Evolutionary conservation across 2,888 invertebrate genomes (phyloP).

Genomic region (Caradrina clavipalpis): DNA sequence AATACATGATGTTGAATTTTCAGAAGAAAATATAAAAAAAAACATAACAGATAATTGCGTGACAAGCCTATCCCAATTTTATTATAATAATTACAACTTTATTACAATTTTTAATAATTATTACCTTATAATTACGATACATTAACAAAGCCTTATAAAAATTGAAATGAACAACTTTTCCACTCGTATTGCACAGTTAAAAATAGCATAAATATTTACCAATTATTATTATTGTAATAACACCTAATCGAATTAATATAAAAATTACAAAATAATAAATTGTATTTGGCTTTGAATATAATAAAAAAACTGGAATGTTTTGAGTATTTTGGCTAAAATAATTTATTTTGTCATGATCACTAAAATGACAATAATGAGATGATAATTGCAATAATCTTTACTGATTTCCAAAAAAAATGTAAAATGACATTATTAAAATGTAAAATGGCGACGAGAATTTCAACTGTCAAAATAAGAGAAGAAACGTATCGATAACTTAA

Average conservation of each 20-base stretch:
- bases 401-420: conserved; percentile 25
- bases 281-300: conserved; percentile 74
- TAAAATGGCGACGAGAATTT: conserved; percentile 57
- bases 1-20: conserved; percentile 73
- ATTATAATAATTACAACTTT: conserved; percentile 84
- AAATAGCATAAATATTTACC: conserved; percentile 84
- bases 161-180: conserved; percentile 82
- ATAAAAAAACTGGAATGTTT: conserved; percentile 67
- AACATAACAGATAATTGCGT: conserved; percentile 85
- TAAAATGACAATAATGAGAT: conserved; percentile 50
- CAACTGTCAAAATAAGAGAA: conserved; percentile 54
- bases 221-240: conserved; percentile 75
- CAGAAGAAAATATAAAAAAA: conserved; percentile 76
- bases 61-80: conserved; percentile 85
- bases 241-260: conserved; percentile 77
- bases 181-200: conserved; percentile 88
- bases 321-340: conserved; percentile 73
- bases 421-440: conserved; percentile 27
- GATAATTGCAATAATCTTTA: conserved; percentile 19
- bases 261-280: conserved; percentile 73
- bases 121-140: conserved; percentile 69
- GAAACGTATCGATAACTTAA: conserved; percentile 31
- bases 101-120: conserved; percentile 84
- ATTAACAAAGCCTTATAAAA: conserved; percentile 76
- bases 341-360: conserved; percentile 69